Evolutionary conservation across 2,113 vertebrate genomes (phyloP).

Genomic region (Microtus richardsoni): DNA sequence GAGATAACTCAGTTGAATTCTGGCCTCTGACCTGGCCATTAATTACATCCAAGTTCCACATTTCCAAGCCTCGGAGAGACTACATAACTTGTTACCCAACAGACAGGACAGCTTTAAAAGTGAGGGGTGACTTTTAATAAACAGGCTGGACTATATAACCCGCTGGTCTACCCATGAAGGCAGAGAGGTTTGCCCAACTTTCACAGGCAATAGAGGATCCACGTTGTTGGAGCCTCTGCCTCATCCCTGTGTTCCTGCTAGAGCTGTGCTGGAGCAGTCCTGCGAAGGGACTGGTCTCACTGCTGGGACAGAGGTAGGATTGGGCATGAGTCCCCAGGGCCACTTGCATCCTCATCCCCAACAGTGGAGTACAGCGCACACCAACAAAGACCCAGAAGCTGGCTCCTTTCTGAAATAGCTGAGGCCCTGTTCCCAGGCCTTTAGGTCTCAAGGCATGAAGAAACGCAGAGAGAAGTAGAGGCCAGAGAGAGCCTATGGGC

Average conservation of each 20-base stretch:
- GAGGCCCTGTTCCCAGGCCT: neutral
- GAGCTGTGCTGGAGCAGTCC: neutral
- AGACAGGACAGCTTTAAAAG: neutral
- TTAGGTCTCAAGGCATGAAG: neutral
- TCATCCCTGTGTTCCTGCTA: no score
- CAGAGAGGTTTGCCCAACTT: neutral
- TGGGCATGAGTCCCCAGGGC: neutral
- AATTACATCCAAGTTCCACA: rapidly evolving
- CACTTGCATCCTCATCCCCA: no score
- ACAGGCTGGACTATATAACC: neutral
- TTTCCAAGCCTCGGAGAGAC: neutral
- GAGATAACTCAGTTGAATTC: neutral
- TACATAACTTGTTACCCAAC: rapidly evolving
- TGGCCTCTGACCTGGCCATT: neutral
- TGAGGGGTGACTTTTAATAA: neutral
- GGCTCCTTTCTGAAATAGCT: neutral
- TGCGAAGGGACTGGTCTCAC: neutral
- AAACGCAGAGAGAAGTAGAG: neutral
- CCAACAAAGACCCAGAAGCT: neutral
- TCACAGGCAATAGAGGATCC: neutral
- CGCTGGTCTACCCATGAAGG: no score
- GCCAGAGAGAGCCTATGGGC: neutral
- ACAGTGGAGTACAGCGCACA: neutral
- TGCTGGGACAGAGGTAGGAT: neutral
- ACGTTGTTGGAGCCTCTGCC: neutral